Conservation (phyloP, 2,113 vertebrate genomes). For the Zosterops hypoxanthus region DNA sequence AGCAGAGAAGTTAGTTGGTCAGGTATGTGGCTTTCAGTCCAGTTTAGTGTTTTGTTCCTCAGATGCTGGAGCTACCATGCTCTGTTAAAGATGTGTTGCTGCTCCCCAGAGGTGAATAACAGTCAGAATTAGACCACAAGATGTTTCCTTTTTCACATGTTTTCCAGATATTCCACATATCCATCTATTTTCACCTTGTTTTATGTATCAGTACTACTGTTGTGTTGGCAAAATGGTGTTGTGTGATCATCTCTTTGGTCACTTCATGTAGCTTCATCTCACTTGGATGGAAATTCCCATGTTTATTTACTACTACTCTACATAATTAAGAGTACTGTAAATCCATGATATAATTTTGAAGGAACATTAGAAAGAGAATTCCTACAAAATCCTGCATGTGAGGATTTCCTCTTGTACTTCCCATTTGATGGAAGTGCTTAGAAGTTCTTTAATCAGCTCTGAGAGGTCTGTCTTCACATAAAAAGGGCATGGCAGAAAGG, state of each 20-base stretch:
- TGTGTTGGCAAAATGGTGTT: not conserved
- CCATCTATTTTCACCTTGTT: not conserved
- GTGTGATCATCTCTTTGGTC: not conserved
- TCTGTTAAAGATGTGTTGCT: not conserved
- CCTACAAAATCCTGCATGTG: not conserved
- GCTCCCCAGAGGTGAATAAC: not conserved
- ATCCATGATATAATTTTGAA: not conserved
- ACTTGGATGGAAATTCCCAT: not conserved
- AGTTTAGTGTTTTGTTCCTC: not conserved
- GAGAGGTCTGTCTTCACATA: fast-evolving
- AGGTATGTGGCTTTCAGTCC: not conserved
- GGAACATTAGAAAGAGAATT: not conserved
- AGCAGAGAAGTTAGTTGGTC: not conserved
- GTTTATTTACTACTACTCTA: not conserved
- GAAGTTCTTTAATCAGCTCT: not conserved
- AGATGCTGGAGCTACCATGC: not conserved
- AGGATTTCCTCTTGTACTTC: not conserved
- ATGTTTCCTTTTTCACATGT: not conserved
- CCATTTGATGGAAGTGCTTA: fast-evolving
- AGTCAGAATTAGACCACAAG: not conserved
- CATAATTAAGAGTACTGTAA: not conserved
- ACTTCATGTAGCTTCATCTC: not conserved
- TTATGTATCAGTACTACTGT: not conserved
- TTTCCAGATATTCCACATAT: not conserved
- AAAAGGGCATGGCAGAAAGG: not conserved